Base-by-base conservation (phyloP, 2,113 vertebrate genomes). In the Rhinoptilus africanus region DNA sequence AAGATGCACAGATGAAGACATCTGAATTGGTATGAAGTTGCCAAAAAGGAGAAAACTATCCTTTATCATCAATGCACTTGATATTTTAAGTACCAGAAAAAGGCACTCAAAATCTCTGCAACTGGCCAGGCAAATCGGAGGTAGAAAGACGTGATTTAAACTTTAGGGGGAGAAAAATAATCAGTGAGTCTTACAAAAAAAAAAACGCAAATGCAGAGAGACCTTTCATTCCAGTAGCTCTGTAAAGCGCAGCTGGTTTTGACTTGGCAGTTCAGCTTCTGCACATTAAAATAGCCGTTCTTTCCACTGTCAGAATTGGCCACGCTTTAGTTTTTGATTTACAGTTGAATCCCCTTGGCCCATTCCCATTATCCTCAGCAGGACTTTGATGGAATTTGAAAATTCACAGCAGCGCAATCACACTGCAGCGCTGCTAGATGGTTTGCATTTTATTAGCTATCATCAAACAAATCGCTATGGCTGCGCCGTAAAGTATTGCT, bases 281-380 rank as follows among this genome's bases (percentile, higher is more conserved):
- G 53, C 80, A 50, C 69, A 27, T 91, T 89, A 89, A 76, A 94
- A 92, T 32, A 91, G 74, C 83, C 9, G 6, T 66, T 96, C 94
- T 97, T 93, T 91, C 92, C 88, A 96, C 72, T 72, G 66, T 78
- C 82, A 85, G 76, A 93, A 77, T 56, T 94, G 77, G 94, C 86
- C 89, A 79, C 0, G 5, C 71, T 92, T 72, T 87, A 24, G 6
- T 53, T 86, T 56, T 51, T 90, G 74, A 94, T 93, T 93, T 95
- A 91, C 74, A 89, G 95, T 30, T 67, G 66, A 87, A 91, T 64
- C 78, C 78, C 54, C 54, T 48, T 78, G 80, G 86, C 76, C 84
- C 66, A 27, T n/a, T 86, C 88, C 76, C 93, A 95, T 87, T 91
- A 85, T 14, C 73, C 92, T 72, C 80, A 92, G 86, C 73, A 93